phyloP scores from a whole-genome alignment of 1,140 invertebrate species.

The Sarcophaga peregrina region DNA sequence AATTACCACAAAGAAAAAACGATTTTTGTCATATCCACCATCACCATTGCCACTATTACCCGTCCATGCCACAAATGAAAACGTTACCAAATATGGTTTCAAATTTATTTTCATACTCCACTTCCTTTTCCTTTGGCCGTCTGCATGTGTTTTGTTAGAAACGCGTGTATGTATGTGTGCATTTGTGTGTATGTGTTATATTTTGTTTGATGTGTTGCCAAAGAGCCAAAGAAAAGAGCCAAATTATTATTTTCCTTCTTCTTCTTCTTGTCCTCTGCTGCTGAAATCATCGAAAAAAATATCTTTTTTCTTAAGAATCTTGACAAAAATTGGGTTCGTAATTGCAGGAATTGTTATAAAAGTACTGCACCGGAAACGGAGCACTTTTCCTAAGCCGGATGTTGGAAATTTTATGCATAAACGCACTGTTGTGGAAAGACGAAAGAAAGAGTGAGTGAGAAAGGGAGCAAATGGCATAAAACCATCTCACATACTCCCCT shows the following conservation, averaged over 20 bases:
- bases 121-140: no score
- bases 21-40: no score
- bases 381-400: slow-evolving; percentile 31
- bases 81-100: no score
- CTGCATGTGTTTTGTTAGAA: no score
- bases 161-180: no score
- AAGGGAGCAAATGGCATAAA: neutral
- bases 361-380: slow-evolving; percentile 33
- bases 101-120: neutral
- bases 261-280: no score
- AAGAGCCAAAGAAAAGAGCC: neutral
- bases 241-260: no score
- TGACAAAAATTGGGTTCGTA: neutral
- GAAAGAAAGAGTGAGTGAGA: no score
- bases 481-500: neutral
- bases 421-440: slow-evolving; percentile 34
- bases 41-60: no score
- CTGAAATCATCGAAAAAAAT: neutral
- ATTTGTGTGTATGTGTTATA: no score
- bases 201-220: slow-evolving; percentile 33
- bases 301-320: neutral
- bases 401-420: slow-evolving; percentile 34
- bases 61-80: no score
- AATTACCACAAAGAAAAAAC: no score
- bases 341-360: slow-evolving; percentile 41